Evolutionary conservation across 2,888 invertebrate genomes (phyloP).

Genomic region (Brenthis ino): DNA sequence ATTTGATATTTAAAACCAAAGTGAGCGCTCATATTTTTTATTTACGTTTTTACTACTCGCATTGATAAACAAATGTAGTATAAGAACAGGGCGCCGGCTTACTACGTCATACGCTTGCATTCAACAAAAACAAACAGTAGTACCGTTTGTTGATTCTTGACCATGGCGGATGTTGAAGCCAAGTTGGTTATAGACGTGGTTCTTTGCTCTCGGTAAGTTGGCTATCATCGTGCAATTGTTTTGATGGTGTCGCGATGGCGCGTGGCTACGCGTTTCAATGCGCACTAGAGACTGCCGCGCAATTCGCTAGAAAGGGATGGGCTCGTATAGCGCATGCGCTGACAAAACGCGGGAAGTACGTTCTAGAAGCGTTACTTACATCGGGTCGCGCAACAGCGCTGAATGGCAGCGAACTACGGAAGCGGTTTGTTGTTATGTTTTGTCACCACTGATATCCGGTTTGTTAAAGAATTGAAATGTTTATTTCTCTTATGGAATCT

Average conservation of each 20-base stretch:
- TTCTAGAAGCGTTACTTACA: slow-evolving; percentile 63
- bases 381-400: slow-evolving; percentile 34
- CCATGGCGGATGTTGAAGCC: slow-evolving; percentile 45
- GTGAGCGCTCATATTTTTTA: neutral
- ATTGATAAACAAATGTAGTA: slow-evolving; percentile 31
- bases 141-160: slow-evolving; percentile 58
- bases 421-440: slow-evolving; percentile 35
- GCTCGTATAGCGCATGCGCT: slow-evolving; percentile 67
- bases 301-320: slow-evolving; percentile 64
- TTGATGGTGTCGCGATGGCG: slow-evolving; percentile 50
- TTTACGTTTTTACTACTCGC: slow-evolving; percentile 12
- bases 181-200: slow-evolving; percentile 50
- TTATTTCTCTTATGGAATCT: neutral
- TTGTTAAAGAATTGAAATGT: neutral
- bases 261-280: slow-evolving; percentile 60
- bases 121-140: slow-evolving; percentile 57
- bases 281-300: slow-evolving; percentile 72
- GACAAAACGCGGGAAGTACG: slow-evolving; percentile 68
- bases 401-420: slow-evolving; percentile 32
- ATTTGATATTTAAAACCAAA: too few relatives aligned
- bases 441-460: slow-evolving; percentile 1
- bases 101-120: slow-evolving; percentile 54
- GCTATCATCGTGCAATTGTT: slow-evolving; percentile 67
- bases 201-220: slow-evolving; percentile 58
- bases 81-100: slow-evolving; percentile 40